These are phyloP conservation scores for Aeoliscus strigatus DNA, from an alignment of 2,797 vertebrate species.

Conservation along the genomic window DNA sequence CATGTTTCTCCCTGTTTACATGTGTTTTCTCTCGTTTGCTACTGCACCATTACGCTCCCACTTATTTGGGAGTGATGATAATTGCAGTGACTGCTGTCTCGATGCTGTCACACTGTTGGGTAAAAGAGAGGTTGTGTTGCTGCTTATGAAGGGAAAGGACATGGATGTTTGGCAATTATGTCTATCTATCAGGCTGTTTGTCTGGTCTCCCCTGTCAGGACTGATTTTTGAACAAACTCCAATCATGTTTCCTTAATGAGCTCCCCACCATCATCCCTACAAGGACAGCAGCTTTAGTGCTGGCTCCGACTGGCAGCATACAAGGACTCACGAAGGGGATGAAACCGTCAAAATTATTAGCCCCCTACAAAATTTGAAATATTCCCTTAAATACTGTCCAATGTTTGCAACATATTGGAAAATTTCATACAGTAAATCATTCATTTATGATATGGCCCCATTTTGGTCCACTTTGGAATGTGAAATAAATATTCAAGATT, in stretches of 20 bases:
- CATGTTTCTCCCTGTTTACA: constrained; percentile 71
- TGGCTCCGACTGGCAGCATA: constrained; percentile 70
- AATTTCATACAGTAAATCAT: no score
- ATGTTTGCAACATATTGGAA: no score
- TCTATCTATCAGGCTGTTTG: constrained; percentile 1
- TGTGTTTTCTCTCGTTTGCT: constrained; percentile 73
- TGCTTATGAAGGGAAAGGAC: background rate
- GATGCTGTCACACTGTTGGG: constrained; percentile 44
- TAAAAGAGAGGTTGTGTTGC: no score
- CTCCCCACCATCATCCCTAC: constrained; percentile 69
- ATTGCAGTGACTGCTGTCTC: constrained; percentile 73
- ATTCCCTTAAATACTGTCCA: no score
- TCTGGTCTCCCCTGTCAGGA: constrained; percentile 48
- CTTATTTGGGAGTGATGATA: constrained; percentile 61
- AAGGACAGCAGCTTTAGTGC: constrained; percentile 51
- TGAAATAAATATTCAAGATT: no score
- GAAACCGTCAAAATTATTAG: no score
- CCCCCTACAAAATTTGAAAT: no score
- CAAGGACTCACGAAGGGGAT: no score
- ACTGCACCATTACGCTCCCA: constrained; percentile 59
- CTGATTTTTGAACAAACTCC: constrained; percentile 68
- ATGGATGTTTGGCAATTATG: no score
- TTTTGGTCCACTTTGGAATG: no score
- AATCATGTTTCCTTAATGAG: constrained; percentile 76
- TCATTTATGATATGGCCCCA: no score